Conservation (phyloP, 1,140 invertebrate genomes). For the Drosophila sechellia region DNA sequence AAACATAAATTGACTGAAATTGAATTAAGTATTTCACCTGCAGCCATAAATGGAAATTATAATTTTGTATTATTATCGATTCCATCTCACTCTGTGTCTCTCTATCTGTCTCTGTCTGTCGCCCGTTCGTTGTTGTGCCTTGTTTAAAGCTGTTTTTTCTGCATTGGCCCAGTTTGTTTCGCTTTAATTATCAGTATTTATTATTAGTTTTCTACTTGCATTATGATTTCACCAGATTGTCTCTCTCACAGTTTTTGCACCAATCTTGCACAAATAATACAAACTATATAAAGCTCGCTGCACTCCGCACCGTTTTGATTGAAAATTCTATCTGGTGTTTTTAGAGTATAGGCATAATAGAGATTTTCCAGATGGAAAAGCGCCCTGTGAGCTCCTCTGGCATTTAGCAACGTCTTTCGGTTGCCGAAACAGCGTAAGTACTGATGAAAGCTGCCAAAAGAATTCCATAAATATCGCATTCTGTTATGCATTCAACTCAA, state of each 20-base stretch:
- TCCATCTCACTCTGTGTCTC: slow-evolving; percentile 15
- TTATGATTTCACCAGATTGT: slow-evolving; percentile 33
- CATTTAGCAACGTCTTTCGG: background rate
- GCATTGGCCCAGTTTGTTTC: slow-evolving; percentile 46
- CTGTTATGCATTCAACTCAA: background rate
- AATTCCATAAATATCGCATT: slow-evolving; percentile 13
- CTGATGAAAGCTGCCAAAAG: background rate
- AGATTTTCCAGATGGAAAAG: slow-evolving; percentile 10
- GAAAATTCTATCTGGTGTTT: slow-evolving; percentile 7
- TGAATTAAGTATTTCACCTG: slow-evolving; percentile 75
- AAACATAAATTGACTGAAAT: slow-evolving; percentile 35
- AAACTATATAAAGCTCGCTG: slow-evolving; percentile 19
- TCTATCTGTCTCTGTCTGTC: slow-evolving; percentile 24
- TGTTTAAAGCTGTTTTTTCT: slow-evolving; percentile 27
- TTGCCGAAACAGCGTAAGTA: slow-evolving; percentile 30
- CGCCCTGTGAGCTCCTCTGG: slow-evolving; percentile 18
- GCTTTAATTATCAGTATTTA: slow-evolving; percentile 42
- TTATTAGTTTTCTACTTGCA: slow-evolving; percentile 58
- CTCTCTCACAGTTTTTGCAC: slow-evolving; percentile 22
- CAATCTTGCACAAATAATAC: slow-evolving; percentile 35
- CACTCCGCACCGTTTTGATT: slow-evolving; percentile 38
- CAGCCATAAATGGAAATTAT: slow-evolving; percentile 51
- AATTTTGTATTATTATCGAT: slow-evolving; percentile 37
- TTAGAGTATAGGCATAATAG: slow-evolving; percentile 11
- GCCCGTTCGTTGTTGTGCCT: slow-evolving; percentile 41